Evolutionary conservation across 2,113 vertebrate species (phyloP).

Genomic region (Dipodomys spectabilis): DNA sequence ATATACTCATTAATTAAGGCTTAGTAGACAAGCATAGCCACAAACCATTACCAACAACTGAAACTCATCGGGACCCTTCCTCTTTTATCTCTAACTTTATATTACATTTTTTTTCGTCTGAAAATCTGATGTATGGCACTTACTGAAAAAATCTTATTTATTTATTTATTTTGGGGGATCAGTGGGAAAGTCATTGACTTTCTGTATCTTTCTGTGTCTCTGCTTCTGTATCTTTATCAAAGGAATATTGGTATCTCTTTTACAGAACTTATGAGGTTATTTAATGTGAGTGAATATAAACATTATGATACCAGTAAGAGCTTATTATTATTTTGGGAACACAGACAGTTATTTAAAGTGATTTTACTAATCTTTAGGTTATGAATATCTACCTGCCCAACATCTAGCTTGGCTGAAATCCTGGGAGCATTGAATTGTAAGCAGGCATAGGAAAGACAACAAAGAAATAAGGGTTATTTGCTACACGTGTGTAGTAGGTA

Average conservation of each 20-base stretch:
- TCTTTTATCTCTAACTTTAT: too few relatives aligned
- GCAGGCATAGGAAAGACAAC: background rate
- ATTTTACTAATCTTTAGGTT: background rate
- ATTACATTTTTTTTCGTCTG: too few relatives aligned
- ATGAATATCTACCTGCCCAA: background rate
- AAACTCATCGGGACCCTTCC: too few relatives aligned
- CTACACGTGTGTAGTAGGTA: background rate
- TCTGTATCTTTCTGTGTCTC: background rate
- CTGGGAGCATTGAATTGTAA: background rate
- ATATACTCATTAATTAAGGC: background rate
- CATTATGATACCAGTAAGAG: background rate
- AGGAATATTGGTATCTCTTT: background rate
- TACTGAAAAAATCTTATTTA: background rate
- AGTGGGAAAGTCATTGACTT: background rate
- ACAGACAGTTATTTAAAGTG: background rate
- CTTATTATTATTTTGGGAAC: background rate
- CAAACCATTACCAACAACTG: background rate
- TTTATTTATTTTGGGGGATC: too few relatives aligned
- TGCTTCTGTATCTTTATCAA: background rate
- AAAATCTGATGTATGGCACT: background rate
- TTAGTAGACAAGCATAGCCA: background rate
- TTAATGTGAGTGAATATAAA: background rate
- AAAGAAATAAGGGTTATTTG: background rate
- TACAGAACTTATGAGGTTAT: background rate
- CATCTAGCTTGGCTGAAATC: background rate